These are phyloP conservation scores for Agrotis clavis DNA, from an alignment of 2,888 invertebrate species.

Conservation along the genomic window DNA sequence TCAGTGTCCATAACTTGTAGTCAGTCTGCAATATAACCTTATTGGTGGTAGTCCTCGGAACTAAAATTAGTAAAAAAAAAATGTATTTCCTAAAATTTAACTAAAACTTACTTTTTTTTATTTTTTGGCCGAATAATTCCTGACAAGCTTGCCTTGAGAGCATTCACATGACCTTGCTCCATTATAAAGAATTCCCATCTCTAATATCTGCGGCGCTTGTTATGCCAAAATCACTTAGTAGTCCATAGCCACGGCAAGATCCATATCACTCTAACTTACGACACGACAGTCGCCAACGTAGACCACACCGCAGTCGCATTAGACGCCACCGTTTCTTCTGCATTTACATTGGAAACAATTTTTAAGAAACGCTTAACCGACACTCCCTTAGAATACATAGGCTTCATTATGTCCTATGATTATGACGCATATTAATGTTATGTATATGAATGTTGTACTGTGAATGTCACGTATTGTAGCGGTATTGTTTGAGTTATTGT, in stretches of 20 bases:
- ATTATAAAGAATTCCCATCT: not conserved
- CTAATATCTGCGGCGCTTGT: not conserved
- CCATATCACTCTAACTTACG: constrained; percentile 22
- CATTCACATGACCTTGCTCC: no score
- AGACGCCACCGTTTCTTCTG: constrained; percentile 41
- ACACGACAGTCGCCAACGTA: not conserved
- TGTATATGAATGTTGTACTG: constrained; percentile 28
- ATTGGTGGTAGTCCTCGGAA: no score
- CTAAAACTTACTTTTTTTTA: no score
- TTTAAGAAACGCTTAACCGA: constrained; percentile 37
- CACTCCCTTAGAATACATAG: constrained; percentile 42
- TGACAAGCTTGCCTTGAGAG: no score
- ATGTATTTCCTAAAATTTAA: no score
- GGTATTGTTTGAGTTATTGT: constrained; percentile 61
- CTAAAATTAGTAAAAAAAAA: no score
- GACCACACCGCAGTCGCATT: constrained; percentile 45
- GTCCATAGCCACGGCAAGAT: constrained; percentile 1
- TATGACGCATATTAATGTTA: constrained; percentile 43
- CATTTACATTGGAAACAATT: constrained; percentile 44
- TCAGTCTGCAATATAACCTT: no score
- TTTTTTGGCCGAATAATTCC: no score
- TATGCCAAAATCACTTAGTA: constrained; percentile 7
- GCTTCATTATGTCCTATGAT: constrained; percentile 42
- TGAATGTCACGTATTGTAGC: constrained; percentile 57
- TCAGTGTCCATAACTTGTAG: no score